Base-by-base conservation (phyloP, 2,797 vertebrate genomes). In the Tapera naevia region DNA sequence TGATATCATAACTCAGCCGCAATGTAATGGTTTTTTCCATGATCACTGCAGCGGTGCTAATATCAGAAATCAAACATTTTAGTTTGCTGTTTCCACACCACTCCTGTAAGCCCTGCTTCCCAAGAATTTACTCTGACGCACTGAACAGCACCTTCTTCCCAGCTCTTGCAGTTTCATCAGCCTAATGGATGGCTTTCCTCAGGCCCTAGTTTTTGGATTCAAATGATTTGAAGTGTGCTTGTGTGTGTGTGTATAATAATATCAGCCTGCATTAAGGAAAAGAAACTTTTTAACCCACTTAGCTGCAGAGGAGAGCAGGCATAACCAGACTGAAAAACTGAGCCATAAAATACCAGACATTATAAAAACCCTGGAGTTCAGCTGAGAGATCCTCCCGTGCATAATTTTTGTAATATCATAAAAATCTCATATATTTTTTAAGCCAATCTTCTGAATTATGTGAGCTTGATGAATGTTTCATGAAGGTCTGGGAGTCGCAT, bases 381-480 rank as follows among this genome's bases (percentile, higher is more conserved):
- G 46, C 50, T 13, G 37, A 54, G 80, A 83, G 43, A 84, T 83
- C 76, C 33, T 86, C 51, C 33, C 24, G 60, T 84, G 62, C 56
- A 73, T 86, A 70, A 23, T 86, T 94, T 90, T 94, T 88, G 75
- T 41, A 92, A 67, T 88, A 73, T 92, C 72, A 50, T 91, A 79
- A 95, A 94, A 94, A 88, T 90, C 83, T 95, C 90, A 86, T 94
- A n/a, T 46, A 89, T 95, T 91, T 94, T 95, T 81, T 66, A 95
- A 94, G 79, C 27, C 75, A 30, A 7, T 79, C 80, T 89, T 69
- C 60, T 73, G 66, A 89, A 48, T 94, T 93, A 84, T 37, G 17
- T 84, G 85, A 86, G 73, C 43, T 41, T 84, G 70, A 79, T 91
- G 51, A 87, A 91, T 93, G 85, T 96, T 95, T 94, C 76, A 76